These are phyloP conservation scores for Cerceris ruficornis DNA, from an alignment of 2,888 invertebrate genomes.

Conservation along the genomic window DNA sequence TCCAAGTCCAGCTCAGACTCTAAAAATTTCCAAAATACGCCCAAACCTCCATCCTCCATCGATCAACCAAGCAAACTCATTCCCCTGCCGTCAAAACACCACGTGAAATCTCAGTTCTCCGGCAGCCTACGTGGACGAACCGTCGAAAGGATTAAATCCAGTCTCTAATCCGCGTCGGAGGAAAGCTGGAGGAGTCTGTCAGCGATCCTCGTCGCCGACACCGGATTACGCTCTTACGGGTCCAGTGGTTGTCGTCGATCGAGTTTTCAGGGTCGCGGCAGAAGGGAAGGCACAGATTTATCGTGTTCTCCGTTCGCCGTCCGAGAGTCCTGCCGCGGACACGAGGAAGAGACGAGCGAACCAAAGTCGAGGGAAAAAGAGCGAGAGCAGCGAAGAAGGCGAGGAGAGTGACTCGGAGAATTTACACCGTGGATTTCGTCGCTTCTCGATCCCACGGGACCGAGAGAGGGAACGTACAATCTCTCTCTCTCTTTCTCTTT, in stretches of 20 bases:
- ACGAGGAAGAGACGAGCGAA: conserved; percentile 34
- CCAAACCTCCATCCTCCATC: too few relatives aligned
- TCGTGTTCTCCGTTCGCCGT: conserved; percentile 3
- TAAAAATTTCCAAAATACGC: too few relatives aligned
- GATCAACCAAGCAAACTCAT: too few relatives aligned
- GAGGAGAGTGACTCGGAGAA: conserved; percentile 73
- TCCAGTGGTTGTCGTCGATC: conserved; percentile 55
- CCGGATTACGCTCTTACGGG: conserved; percentile 61
- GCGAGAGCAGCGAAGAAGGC: conserved; percentile 35
- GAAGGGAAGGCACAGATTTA: conserved; percentile 17
- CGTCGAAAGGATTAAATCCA: background rate
- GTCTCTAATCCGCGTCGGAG: conserved; percentile 8
- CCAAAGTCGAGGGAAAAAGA: conserved; percentile 8
- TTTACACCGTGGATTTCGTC: conserved; percentile 75
- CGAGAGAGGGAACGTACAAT: conserved; percentile 39
- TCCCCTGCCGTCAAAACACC: too few relatives aligned
- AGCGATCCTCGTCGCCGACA: conserved; percentile 60
- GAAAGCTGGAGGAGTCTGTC: conserved; percentile 4
- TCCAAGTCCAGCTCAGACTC: too few relatives aligned
- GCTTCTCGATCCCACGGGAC: conserved; percentile 68
- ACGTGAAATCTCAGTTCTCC: too few relatives aligned
- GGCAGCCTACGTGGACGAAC: background rate
- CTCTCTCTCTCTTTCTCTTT: background rate
- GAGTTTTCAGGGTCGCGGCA: conserved; percentile 48
- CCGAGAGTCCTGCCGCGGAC: conserved; percentile 15